Base-by-base conservation (phyloP, 1,140 invertebrate genomes). In the Acromyrmex heyeri region DNA sequence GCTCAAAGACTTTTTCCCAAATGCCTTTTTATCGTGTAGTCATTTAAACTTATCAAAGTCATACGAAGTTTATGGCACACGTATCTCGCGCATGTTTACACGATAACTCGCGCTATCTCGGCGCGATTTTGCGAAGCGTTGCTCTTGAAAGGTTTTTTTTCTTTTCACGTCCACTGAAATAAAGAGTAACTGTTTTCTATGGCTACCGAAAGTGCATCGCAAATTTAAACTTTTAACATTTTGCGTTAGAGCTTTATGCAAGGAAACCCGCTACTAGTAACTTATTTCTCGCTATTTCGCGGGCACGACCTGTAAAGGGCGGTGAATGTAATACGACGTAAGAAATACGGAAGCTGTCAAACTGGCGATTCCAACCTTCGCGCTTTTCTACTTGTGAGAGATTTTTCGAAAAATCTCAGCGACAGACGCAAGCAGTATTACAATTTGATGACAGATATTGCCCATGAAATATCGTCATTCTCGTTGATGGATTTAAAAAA, bases 171-270 rank as follows among this genome's bases (percentile, higher is more conserved):
- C 8, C 44, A 57, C 38, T 18, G 27, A 24, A 62, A 48, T 73
- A 75, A 75, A 48, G 38, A 83, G 27, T 83, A 83, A 83, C 38
- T 73, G 55, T 50, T 73, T 34, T 8, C 38, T 38, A 24, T 38
- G 24, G 61, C 55, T 82, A 73, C 38, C 24, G 48, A 82, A 82
- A 83, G 79, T 50, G n/a, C 55, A 61, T 83, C 21, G 55, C 55
- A 38, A 18, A 83, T 83, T 83, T 83, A 83, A 83, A 83, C 55
- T 83, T 83, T 75, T 83, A 83, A 83, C 55, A 75, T 73, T 75
- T 75, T 27, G 38, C 24, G 24, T 30, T 61, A 72, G 50, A 75
- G 55, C 69, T 75, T 34, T 61, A 75, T 44, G 38, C 30, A 62
- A 24, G n/a, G 27, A 75, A 83, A 62, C 69, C 55, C 27, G 38